These are phyloP conservation scores for Rhopilema esculentum DNA, from an alignment of 30 jellyfish, hydroid and myxozoan species.

Conservation along the genomic window DNA sequence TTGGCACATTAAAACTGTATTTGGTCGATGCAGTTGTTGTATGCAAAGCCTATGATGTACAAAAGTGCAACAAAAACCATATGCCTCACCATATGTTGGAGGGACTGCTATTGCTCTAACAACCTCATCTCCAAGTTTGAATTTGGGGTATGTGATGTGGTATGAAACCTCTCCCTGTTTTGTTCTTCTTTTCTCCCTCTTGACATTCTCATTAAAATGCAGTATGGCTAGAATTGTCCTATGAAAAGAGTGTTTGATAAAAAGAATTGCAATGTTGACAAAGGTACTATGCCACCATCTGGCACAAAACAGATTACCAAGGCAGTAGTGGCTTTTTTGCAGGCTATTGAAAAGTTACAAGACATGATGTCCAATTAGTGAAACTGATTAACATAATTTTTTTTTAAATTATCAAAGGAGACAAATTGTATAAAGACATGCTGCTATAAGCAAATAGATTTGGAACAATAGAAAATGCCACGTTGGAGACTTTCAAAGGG, in stretches of 20 bases:
- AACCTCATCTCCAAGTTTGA: conserved; percentile 4
- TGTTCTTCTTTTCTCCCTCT: not conserved
- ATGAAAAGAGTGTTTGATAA: not conserved
- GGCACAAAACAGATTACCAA: not conserved
- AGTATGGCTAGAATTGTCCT: not conserved
- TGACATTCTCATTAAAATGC: conserved; percentile 1
- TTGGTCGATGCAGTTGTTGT: no score
- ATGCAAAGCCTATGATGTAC: no score
- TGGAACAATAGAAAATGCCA: no score
- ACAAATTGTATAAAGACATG: no score
- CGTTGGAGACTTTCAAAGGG: no score
- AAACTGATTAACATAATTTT: no score
- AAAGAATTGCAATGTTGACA: conserved; percentile 1
- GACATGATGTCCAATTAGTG: no score
- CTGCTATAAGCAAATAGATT: no score
- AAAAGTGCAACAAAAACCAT: not conserved
- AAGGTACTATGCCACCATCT: conserved; percentile 5
- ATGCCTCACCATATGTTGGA: conserved; percentile 12
- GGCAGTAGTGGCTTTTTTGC: conserved; percentile 4
- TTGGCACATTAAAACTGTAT: no score
- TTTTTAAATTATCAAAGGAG: no score
- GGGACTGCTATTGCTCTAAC: conserved; percentile 1
- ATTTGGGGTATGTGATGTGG: not conserved
- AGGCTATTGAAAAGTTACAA: no score
- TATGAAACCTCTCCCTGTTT: not conserved